A percentile compares a stretch with the other conserved stretches of the same genome.
These are phyloP conservation scores for silkworm (Bombyx mori) DNA, from an alignment of 1,140 invertebrate genomes.

Conservation along the genomic window ASM3026992v2 NC_085112.1:9686501-9687000, in stretches of 20 bases:
- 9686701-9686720: no score
- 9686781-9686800: conserved; percentile 3
- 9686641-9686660: no score
- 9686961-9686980: conserved; percentile 24
- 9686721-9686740: no score
- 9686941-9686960: conserved; percentile 48
- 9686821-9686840: conserved; percentile 14
- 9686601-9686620: background rate
- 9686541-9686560: conserved; percentile 2
- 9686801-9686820: background rate
- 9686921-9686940: conserved; percentile 5
- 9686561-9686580: conserved; percentile 4
- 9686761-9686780: no score
- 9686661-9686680: no score
- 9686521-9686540: conserved; percentile 2
- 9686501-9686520: conserved; percentile 8
- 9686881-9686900: background rate
- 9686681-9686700: no score
- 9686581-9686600: background rate
- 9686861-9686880: conserved; percentile 3
- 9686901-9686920: background rate
- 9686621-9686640: no score
- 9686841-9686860: conserved; percentile 25
- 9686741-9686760: no score
- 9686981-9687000: conserved; percentile 33